A percentile compares a stretch with the other conserved stretches of the same genome.
Conservation (phyloP, 1,140 invertebrate species). For the Heliconius eleuchia region DNA sequence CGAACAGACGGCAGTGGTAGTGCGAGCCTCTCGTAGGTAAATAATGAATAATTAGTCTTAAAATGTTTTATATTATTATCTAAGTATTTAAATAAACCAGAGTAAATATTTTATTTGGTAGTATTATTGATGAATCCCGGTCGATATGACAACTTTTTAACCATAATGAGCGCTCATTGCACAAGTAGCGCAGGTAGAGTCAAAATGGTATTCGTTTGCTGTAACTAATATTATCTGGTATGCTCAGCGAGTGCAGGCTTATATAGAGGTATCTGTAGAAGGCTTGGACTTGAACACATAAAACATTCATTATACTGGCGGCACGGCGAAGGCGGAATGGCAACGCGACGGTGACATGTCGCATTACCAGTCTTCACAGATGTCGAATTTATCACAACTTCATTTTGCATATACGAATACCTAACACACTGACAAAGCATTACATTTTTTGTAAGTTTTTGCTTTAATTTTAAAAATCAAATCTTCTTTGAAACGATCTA, state of each 20-base stretch:
- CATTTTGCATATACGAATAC: slow-evolving; percentile 22
- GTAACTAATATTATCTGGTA: background rate
- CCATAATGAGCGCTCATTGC: background rate
- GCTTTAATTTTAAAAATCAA: background rate
- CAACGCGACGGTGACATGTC: background rate
- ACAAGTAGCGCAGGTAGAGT: slow-evolving; percentile 29
- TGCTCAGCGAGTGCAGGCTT: background rate
- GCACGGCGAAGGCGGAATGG: background rate
- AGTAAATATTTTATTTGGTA: slow-evolving; percentile 74
- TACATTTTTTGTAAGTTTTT: background rate
- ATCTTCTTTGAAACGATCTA: background rate
- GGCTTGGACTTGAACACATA: background rate
- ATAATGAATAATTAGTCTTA: slow-evolving; percentile 73
- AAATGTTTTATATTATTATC: slow-evolving; percentile 77
- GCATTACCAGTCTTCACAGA: background rate
- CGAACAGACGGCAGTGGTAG: slow-evolving; percentile 57
- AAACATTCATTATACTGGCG: background rate
- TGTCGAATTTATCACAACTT: slow-evolving; percentile 2
- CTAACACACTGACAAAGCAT: slow-evolving; percentile 24
- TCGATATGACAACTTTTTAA: slow-evolving; percentile 40
- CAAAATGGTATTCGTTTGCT: background rate
- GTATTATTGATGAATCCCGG: slow-evolving; percentile 69
- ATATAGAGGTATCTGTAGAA: background rate
- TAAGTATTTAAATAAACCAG: slow-evolving; percentile 79
- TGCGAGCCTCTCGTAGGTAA: slow-evolving; percentile 64